Evolutionary conservation across 1,140 invertebrate genomes (phyloP), one percentile per base, ranked within the genome.

Genomic region (Teleopsis dalmanni): DNA sequence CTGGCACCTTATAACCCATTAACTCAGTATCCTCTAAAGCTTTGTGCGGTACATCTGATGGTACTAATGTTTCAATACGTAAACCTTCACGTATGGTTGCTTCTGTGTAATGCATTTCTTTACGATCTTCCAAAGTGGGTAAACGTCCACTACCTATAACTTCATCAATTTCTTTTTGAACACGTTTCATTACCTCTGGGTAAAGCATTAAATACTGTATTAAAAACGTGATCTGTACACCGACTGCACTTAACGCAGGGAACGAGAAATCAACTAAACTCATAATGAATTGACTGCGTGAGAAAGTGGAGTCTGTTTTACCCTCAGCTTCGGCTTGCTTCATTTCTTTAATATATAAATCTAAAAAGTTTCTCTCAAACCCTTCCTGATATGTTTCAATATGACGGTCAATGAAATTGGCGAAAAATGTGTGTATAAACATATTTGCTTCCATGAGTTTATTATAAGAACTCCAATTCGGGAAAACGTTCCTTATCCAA

Each of bases 161-260:
- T n/a, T 70, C 50, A 44, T 87, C 80, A 19, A 90, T 77, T 58
- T 91, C 87, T 5, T 75, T 59, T 50, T 83, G 81, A 1, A 87
- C 71, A 45, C 77, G 77, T 1, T 73, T 70, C 57, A 83, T 78
- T 0, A 87, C 70, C 29, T 82, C 74, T 0, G 82, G 81, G 58
- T 86, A 67, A 3, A 80, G 62, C 31, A 86, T 59, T 11, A 87
- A 57, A 31, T 78, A 75, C 22, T 87, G 77, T 0, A 87, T 54
- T 2, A 80, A 56, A 55, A 85, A 76, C 0, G 73, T 57, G 1
- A 81, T 31, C n/a, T 65, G 56, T 3, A 57, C 52, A 14, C 75
- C 65, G 1, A 72, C 48, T 0, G 75, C 75, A 0, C 75, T 67
- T 2, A 75, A 59, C 2, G 79, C 66, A 0, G 81, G 79, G 37